A percentile compares a stretch with the other conserved stretches of the same genome.
These are phyloP conservation scores for Bombus consobrinus DNA, from an alignment of 1,140 invertebrate genomes.

Conservation along the genomic window DNA sequence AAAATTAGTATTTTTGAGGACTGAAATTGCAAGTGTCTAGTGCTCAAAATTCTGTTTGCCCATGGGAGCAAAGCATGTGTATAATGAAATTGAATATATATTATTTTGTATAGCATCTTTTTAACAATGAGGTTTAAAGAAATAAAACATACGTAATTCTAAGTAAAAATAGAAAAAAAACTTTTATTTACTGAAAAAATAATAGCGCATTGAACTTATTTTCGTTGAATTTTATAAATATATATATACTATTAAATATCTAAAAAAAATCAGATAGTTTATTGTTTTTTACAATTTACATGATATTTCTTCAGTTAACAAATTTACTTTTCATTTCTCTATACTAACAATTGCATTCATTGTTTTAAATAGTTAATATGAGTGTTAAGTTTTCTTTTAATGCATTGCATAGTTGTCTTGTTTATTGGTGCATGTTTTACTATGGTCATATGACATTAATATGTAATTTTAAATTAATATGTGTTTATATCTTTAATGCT, in stretches of 20 bases:
- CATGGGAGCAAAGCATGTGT: constrained; percentile 49
- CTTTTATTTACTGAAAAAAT: not conserved
- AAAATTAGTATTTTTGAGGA: constrained; percentile 17
- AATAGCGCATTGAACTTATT: constrained; percentile 4
- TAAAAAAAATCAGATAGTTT: not conserved
- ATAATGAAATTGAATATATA: constrained; percentile 21
- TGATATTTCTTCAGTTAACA: no score
- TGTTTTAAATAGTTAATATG: constrained; percentile 12
- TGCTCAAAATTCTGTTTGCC: constrained; percentile 22
- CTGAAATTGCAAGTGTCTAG: constrained; percentile 15
- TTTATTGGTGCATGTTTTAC: not conserved
- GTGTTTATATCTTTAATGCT: constrained; percentile 52
- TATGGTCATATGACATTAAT: constrained; percentile 3
- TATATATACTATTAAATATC: not conserved
- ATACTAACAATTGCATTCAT: constrained; percentile 21
- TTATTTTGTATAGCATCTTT: constrained; percentile 2
- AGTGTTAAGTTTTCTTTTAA: constrained; percentile 25
- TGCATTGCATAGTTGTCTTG: constrained; percentile 25
- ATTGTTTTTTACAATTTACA: not conserved
- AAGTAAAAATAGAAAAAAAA: not conserved
- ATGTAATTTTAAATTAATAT: constrained; percentile 9
- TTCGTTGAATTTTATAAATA: not conserved
- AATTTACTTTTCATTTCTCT: not conserved
- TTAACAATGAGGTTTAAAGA: not conserved
- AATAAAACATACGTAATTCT: not conserved